These are phyloP conservation scores for Lacanobia wlatinum DNA, from an alignment of 2,888 invertebrate species.

Conservation along the genomic window DNA sequence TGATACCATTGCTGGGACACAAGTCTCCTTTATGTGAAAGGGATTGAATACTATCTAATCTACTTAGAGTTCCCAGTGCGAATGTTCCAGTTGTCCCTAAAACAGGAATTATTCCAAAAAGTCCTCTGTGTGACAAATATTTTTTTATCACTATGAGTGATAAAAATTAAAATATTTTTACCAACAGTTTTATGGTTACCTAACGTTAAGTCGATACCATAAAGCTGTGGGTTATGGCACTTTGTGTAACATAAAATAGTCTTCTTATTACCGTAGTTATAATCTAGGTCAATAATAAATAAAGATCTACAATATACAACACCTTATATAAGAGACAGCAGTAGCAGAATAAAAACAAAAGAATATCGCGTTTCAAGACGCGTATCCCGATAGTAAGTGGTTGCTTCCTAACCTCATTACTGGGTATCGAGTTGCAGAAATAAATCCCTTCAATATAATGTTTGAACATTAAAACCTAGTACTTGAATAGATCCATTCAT, in stretches of 20 bases:
- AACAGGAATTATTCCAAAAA: too few species aligned
- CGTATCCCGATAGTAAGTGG: slow-evolving; percentile 12
- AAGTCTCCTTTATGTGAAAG: too few species aligned
- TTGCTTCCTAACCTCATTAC: neutral
- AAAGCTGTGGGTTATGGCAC: neutral
- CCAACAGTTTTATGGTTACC: too few species aligned
- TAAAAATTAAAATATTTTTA: too few species aligned
- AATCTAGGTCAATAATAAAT: neutral
- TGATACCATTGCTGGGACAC: too few species aligned
- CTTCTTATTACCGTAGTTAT: neutral
- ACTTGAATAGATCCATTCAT: neutral
- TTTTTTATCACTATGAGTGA: too few species aligned
- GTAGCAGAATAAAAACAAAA: slow-evolving; percentile 22
- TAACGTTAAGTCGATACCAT: too few species aligned
- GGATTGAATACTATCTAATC: too few species aligned
- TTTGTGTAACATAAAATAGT: neutral
- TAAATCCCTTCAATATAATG: too few species aligned
- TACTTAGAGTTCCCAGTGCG: too few species aligned
- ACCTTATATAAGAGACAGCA: neutral
- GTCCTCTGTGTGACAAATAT: too few species aligned
- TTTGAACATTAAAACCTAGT: neutral
- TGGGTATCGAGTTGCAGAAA: neutral
- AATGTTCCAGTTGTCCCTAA: too few species aligned
- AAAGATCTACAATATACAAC: neutral
- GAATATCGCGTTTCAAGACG: neutral